Percentiles rank a stretch among this genome's conserved stretches.
phyloP scores from a whole-genome alignment of 2,113 vertebrate species.

The Amblyornis subalaris region DNA sequence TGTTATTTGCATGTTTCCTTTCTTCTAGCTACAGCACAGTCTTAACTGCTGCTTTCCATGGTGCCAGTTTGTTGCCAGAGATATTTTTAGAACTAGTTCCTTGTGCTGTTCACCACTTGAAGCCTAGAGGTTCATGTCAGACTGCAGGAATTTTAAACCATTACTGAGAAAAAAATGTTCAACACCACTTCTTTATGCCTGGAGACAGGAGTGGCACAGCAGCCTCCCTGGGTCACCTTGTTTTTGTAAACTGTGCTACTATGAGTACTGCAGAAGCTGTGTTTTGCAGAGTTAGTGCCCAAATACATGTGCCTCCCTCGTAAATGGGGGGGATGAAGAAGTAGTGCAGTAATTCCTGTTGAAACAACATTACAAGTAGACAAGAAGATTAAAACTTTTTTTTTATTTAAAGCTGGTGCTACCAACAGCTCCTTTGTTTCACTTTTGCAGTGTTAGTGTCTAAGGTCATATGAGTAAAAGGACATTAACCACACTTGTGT shows the following conservation, averaged over 20 bases:
- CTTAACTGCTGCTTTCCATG: neutral
- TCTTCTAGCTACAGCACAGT: neutral
- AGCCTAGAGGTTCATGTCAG: neutral
- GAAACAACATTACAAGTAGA: neutral
- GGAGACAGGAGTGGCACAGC: neutral
- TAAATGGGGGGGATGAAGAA: neutral
- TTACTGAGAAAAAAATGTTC: neutral
- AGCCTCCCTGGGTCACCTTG: neutral
- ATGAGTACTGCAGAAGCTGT: neutral
- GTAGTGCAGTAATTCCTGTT: neutral
- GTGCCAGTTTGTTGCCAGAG: neutral
- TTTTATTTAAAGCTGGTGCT: neutral
- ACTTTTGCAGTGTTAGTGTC: neutral
- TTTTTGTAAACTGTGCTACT: neutral
- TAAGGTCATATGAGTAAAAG: neutral
- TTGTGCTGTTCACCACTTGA: neutral
- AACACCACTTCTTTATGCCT: neutral
- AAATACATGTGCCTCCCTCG: neutral
- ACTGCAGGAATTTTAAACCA: neutral
- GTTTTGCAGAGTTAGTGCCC: neutral
- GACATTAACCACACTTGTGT: neutral
- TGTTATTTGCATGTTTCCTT: neutral
- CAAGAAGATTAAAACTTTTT: neutral
- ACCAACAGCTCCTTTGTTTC: neutral
- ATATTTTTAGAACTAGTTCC: neutral